These are phyloP conservation scores for Eristalis pertinax DNA, from an alignment of 2,888 invertebrate genomes.

Conservation along the genomic window DNA sequence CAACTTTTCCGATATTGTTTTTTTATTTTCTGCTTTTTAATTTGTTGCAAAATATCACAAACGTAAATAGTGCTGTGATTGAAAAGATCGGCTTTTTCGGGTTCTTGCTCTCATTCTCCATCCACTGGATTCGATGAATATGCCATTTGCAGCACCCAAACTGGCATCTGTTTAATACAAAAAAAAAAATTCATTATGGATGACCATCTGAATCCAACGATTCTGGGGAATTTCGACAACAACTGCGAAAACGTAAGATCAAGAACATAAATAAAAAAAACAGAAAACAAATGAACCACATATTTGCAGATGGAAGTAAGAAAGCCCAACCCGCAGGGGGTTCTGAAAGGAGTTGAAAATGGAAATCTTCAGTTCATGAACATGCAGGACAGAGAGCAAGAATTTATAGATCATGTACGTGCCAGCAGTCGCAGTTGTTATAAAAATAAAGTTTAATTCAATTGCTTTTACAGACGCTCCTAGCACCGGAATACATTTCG, in stretches of 20 bases:
- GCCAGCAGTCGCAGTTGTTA: neutral
- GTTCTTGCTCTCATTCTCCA: neutral
- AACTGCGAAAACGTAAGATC: constrained; percentile 61
- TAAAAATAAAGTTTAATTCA: neutral
- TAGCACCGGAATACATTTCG: constrained; percentile 79
- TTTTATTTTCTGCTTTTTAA: constrained; percentile 24
- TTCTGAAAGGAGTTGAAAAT: constrained; percentile 70
- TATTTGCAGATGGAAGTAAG: constrained; percentile 69
- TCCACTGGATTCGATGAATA: neutral
- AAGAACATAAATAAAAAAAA: neutral
- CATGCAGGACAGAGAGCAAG: constrained; percentile 74
- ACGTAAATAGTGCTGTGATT: neutral
- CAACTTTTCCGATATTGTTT: constrained; percentile 34
- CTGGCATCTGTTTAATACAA: neutral
- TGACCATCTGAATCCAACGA: constrained; percentile 71
- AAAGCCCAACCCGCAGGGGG: constrained; percentile 64
- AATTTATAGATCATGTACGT: constrained; percentile 80
- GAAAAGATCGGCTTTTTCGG: neutral
- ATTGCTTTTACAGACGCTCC: constrained; percentile 75
- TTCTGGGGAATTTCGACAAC: constrained; percentile 72
- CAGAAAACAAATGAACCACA: neutral
- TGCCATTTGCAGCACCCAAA: neutral
- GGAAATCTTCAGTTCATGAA: constrained; percentile 73
- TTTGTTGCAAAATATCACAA: constrained; percentile 41
- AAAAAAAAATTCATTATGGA: constrained; percentile 67